These are phyloP conservation scores for Anthonomus grandis DNA, from an alignment of 1,140 invertebrate species.

Conservation along the genomic window DNA sequence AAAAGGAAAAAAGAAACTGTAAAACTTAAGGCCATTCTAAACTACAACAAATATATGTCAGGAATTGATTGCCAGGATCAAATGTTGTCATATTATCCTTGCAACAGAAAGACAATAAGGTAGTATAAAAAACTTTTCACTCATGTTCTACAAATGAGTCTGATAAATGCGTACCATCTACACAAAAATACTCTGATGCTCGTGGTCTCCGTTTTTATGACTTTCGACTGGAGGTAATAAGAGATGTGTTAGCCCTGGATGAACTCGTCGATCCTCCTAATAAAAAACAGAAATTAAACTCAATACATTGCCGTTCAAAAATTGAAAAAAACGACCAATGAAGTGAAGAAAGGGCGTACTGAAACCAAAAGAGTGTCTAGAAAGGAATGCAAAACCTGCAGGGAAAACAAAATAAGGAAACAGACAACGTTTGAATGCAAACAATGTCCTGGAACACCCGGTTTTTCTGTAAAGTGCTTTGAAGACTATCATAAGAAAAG, in stretches of 20 bases:
- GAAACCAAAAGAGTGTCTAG: slow-evolving; percentile 7
- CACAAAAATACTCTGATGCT: slow-evolving; percentile 11
- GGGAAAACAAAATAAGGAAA: neutral
- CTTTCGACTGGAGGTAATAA: too few species aligned
- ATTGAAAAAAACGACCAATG: neutral
- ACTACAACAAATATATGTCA: too few species aligned
- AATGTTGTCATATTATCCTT: too few species aligned
- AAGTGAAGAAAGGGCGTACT: too few species aligned
- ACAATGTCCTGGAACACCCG: slow-evolving; percentile 1
- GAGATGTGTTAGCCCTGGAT: slow-evolving; percentile 12
- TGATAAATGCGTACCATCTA: too few species aligned
- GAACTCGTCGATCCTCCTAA: neutral
- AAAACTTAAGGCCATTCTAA: too few species aligned
- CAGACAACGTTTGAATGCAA: slow-evolving; percentile 9
- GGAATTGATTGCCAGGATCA: too few species aligned
- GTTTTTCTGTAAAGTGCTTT: neutral
- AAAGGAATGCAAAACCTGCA: slow-evolving; percentile 7
- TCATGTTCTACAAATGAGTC: too few species aligned
- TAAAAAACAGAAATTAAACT: neutral
- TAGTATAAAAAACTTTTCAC: too few species aligned
- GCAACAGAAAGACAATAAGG: too few species aligned
- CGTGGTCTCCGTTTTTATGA: slow-evolving; percentile 12
- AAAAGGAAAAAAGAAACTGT: too few species aligned
- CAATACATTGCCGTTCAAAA: neutral
- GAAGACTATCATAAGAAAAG: neutral